Percentiles rank a stretch among this genome's conserved stretches.
Evolutionary conservation across 2,888 invertebrate species (phyloP).

Genomic region (Eupithecia inturbata): DNA sequence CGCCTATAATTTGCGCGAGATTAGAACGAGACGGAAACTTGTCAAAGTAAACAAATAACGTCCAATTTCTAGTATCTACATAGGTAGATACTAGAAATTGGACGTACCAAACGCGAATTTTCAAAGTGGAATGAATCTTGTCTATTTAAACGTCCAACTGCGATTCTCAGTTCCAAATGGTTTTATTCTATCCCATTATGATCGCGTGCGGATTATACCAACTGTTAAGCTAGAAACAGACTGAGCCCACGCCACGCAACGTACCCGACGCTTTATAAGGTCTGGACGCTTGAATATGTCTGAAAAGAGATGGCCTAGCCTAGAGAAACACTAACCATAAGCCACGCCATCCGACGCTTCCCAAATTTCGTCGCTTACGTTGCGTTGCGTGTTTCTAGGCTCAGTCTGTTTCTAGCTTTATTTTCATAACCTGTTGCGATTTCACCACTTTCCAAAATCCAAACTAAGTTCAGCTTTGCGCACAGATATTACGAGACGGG

Average conservation of each 20-base stretch:
- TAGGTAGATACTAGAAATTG: no score
- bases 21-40: neutral
- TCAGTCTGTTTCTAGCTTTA: neutral
- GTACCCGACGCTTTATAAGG: neutral
- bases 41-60: neutral
- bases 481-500: slow-evolving; percentile 98
- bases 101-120: neutral
- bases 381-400: neutral
- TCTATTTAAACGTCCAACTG: neutral
- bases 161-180: neutral
- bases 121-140: neutral
- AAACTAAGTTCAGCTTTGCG: slow-evolving; percentile 79
- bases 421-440: slow-evolving; percentile 43
- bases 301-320: neutral
- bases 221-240: neutral
- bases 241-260: neutral
- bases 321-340: no score
- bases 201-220: neutral
- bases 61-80: neutral
- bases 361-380: neutral
- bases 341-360: neutral
- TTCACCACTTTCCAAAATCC: slow-evolving; percentile 67
- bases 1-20: neutral
- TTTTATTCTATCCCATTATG: neutral
- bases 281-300: neutral